A percentile compares a stretch with the other conserved stretches of the same genome.
These are phyloP conservation scores for Mamestra brassicae DNA, from an alignment of 2,888 invertebrate species.

Conservation along the genomic window DNA sequence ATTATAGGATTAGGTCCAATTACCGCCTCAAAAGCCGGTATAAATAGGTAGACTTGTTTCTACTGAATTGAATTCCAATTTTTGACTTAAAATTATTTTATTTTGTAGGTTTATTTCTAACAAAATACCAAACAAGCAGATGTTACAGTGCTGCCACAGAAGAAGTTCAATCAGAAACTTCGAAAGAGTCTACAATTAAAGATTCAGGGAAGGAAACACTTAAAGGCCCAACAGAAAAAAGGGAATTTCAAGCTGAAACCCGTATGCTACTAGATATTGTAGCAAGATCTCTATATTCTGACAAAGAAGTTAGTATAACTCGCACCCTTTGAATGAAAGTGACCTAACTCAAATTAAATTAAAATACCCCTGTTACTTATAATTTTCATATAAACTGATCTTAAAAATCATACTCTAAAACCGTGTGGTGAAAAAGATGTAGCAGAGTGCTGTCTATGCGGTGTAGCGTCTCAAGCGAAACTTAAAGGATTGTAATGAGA, in stretches of 20 bases:
- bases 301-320: conserved; percentile 94
- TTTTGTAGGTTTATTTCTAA: conserved; percentile 46
- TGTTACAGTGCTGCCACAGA: conserved; percentile 73
- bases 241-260: conserved; percentile 99
- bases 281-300: conserved; percentile 98
- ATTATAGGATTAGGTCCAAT: neutral
- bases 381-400: too few species aligned
- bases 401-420: too few species aligned
- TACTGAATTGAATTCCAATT: neutral
- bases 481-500: too few species aligned
- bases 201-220: conserved; percentile 81
- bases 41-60: neutral
- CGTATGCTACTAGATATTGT: conserved; percentile 98
- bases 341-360: too few species aligned
- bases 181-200: conserved; percentile 80
- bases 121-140: conserved; percentile 57
- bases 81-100: neutral
- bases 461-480: too few species aligned
- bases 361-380: too few species aligned
- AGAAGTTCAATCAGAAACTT: conserved; percentile 76
- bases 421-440: too few species aligned
- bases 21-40: neutral
- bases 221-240: conserved; percentile 92
- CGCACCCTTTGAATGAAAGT: too few species aligned
- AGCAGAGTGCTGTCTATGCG: too few species aligned